phyloP scores from a whole-genome alignment of 2,888 invertebrate species.

The Mycalesis mineus region DNA sequence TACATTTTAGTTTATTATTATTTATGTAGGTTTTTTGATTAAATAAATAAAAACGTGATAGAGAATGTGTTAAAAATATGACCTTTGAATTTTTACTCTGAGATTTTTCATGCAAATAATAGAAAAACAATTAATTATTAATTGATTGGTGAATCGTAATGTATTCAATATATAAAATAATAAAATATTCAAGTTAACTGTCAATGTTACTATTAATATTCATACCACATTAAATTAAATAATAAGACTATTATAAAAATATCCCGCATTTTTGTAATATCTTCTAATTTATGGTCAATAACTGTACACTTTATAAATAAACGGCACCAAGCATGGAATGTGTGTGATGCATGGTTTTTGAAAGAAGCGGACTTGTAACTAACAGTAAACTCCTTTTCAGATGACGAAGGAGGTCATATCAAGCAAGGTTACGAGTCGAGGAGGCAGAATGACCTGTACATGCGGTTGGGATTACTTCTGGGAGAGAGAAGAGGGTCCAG shows the following conservation, averaged over 20 bases:
- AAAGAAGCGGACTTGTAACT: not conserved
- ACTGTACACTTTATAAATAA: not conserved
- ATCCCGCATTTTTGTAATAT: no score
- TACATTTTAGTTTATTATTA: not conserved
- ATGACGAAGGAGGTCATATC: constrained; percentile 85
- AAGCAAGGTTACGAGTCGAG: constrained; percentile 78
- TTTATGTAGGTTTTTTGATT: not conserved
- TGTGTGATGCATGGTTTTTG: constrained; percentile 21
- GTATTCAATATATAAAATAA: no score
- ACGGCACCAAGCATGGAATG: constrained; percentile 24
- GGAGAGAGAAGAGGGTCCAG: constrained; percentile 81
- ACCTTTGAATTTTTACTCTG: no score
- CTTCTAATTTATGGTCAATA: not conserved
- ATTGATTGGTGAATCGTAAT: no score
- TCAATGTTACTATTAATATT: no score
- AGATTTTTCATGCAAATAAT: no score
- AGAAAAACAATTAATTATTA: no score
- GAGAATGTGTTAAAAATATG: no score
- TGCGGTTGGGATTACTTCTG: constrained; percentile 88
- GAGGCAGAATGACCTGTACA: constrained; percentile 86
- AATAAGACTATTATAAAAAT: no score
- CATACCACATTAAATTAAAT: no score
- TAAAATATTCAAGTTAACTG: no score
- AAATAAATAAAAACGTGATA: not conserved
- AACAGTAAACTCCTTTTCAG: constrained; percentile 54